Evolutionary conservation across 2,888 invertebrate genomes (phyloP).

Genomic region (Cephus sareptanus): DNA sequence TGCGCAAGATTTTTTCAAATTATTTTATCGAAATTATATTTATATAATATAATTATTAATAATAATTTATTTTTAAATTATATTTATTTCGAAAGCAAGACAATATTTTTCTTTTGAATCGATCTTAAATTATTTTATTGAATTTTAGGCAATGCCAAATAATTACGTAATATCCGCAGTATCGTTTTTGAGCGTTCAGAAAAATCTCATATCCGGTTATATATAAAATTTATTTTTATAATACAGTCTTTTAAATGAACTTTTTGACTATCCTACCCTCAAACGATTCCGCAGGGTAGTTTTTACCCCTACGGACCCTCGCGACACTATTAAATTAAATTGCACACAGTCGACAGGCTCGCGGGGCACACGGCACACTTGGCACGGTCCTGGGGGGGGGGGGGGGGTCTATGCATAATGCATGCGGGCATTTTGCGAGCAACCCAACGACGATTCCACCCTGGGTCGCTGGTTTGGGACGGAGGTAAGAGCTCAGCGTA

Average conservation of each 20-base stretch:
- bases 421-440: slow-evolving; percentile 7
- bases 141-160: neutral
- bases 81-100: no score
- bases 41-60: no score
- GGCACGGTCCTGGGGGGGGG: neutral
- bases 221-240: neutral
- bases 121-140: neutral
- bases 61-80: no score
- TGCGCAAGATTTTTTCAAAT: no score
- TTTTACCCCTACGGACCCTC: neutral
- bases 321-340: slow-evolving; percentile 2
- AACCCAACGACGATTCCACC: neutral
- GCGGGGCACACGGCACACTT: neutral
- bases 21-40: no score
- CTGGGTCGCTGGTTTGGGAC: neutral
- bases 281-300: neutral
- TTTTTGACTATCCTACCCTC: neutral
- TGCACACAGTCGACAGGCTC: neutral
- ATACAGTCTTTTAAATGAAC: neutral
- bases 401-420: neutral
- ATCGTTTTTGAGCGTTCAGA: neutral
- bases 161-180: neutral
- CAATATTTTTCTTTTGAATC: no score
- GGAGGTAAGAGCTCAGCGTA: neutral
- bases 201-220: neutral